Conservation (phyloP, 1,140 invertebrate genomes). For the Coelopa frigida region DNA sequence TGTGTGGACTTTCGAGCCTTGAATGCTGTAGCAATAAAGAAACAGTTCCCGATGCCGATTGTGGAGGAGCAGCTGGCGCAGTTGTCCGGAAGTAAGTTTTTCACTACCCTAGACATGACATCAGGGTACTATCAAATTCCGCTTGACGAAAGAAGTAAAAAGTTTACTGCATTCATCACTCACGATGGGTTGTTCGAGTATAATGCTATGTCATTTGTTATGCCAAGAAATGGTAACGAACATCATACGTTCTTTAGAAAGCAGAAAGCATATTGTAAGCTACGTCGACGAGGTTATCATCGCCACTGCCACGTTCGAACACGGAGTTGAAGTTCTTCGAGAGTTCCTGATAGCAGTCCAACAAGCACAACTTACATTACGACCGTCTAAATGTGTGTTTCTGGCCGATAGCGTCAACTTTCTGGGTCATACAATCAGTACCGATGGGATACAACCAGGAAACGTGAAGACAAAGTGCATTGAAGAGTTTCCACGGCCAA, state of each 20-base stretch:
- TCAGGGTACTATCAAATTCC: slow-evolving; percentile 9
- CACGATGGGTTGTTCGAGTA: slow-evolving; percentile 30
- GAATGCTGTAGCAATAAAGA: slow-evolving; percentile 1
- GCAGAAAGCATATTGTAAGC: slow-evolving; percentile 3
- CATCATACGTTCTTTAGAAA: slow-evolving; percentile 18
- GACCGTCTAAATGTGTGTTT: not conserved
- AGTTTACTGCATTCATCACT: slow-evolving; percentile 19
- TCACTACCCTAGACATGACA: slow-evolving; percentile 5
- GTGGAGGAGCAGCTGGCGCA: slow-evolving; percentile 3
- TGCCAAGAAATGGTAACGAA: slow-evolving; percentile 34
- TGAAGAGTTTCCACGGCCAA: slow-evolving; percentile 12
- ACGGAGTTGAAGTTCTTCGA: not conserved
- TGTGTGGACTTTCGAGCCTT: slow-evolving; percentile 7
- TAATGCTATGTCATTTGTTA: slow-evolving; percentile 43
- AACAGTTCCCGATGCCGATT: not conserved
- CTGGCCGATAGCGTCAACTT: not conserved
- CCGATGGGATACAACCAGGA: slow-evolving; percentile 12
- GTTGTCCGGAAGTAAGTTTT: not conserved
- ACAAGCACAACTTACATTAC: not conserved
- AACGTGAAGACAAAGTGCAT: slow-evolving; percentile 13
- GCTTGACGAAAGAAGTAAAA: slow-evolving; percentile 1
- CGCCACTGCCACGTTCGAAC: slow-evolving; percentile 13
- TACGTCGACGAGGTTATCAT: slow-evolving; percentile 29
- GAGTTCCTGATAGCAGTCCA: not conserved
- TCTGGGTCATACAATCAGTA: not conserved